Percentiles rank a stretch among this genome's conserved stretches.
phyloP scores from a whole-genome alignment of 1,140 invertebrate genomes.

The Parapsyche elsis region DNA sequence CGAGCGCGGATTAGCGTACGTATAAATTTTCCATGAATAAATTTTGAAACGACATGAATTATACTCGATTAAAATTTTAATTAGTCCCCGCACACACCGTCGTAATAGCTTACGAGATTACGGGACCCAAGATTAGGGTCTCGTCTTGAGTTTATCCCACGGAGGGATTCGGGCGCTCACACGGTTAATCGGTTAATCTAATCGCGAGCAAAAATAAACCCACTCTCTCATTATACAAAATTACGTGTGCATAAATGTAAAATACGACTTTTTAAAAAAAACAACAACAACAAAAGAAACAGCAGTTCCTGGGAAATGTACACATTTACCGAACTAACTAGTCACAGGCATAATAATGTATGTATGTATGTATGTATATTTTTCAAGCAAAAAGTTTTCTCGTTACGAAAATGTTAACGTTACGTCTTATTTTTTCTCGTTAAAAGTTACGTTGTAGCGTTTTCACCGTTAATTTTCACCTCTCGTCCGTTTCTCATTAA shows the following conservation, averaged over 20 bases:
- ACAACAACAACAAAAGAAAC: too few species aligned
- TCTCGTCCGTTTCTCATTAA: slow-evolving; percentile 16
- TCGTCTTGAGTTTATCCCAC: slow-evolving; percentile 35
- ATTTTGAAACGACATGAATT: slow-evolving; percentile 33
- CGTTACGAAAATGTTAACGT: not conserved
- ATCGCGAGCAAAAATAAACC: slow-evolving; percentile 22
- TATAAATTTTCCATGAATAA: slow-evolving; percentile 36
- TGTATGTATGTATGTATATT: not conserved
- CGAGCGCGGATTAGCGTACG: not conserved
- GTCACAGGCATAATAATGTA: not conserved
- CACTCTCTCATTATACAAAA: not conserved
- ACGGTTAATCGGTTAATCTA: slow-evolving; percentile 38
- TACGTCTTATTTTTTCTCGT: not conserved
- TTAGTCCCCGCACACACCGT: slow-evolving; percentile 37
- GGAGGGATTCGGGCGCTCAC: slow-evolving; percentile 7
- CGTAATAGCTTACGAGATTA: slow-evolving; percentile 40
- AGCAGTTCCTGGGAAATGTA: too few species aligned
- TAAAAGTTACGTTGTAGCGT: not conserved
- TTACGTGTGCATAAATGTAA: not conserved
- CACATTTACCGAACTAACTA: not conserved
- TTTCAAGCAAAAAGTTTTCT: not conserved
- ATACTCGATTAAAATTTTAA: slow-evolving; percentile 45
- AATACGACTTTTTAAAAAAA: not conserved
- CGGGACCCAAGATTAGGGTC: slow-evolving; percentile 24
- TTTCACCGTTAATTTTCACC: not conserved